Conservation (phyloP, 2,888 invertebrate species). For the Pterobdella sp. region DNA sequence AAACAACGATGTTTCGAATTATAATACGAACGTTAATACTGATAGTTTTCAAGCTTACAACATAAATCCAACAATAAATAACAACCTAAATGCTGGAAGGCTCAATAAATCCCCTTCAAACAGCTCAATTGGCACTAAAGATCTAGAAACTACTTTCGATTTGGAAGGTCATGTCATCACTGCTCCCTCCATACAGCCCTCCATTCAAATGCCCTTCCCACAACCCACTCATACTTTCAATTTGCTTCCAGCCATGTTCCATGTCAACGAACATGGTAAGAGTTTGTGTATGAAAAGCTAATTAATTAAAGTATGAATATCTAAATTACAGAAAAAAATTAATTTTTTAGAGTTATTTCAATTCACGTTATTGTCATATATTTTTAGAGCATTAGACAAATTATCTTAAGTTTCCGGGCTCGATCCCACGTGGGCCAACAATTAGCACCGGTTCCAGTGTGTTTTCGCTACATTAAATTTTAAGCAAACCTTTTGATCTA, state of each 20-base stretch:
- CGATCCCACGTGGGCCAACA: background rate
- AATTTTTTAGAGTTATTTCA: background rate
- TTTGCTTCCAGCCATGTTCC: background rate
- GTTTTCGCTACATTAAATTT: too few relatives aligned
- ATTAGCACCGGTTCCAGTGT: too few relatives aligned
- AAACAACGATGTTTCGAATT: conserved; percentile 8
- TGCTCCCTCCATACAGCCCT: background rate
- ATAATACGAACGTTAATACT: background rate
- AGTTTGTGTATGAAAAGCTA: too few relatives aligned
- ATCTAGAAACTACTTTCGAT: conserved; percentile 66
- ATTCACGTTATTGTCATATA: background rate
- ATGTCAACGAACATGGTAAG: conserved; percentile 9
- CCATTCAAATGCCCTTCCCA: background rate
- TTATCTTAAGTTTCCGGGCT: background rate
- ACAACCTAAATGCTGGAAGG: background rate
- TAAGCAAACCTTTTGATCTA: too few relatives aligned
- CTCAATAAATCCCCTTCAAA: background rate
- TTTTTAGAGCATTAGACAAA: background rate
- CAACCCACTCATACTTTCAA: background rate
- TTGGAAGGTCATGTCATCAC: conserved; percentile 85
- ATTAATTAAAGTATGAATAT: too few relatives aligned
- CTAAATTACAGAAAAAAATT: background rate
- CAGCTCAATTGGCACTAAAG: conserved; percentile 23
- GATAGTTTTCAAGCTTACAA: background rate
- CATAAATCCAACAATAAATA: background rate